phyloP scores from a whole-genome alignment of 1,140 invertebrate genomes.

The Zaprionus davidi region DNA sequence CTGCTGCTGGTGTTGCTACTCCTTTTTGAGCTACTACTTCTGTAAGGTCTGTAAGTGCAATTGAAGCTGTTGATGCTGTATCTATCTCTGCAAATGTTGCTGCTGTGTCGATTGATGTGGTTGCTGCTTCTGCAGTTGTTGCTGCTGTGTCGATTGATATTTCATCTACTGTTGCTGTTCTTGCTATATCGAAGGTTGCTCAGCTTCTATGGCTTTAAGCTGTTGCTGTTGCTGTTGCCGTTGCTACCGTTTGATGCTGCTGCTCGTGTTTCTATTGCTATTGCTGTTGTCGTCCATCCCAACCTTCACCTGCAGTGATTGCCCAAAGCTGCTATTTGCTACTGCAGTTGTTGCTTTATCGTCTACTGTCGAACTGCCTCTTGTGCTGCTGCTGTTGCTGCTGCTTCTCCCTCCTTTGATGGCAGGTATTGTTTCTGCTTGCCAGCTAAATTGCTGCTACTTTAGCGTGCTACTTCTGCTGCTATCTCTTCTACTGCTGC shows the following conservation, averaged over 20 bases:
- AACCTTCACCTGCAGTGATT: neutral
- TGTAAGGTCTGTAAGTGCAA: neutral
- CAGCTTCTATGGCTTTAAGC: neutral
- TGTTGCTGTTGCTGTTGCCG: constrained; percentile 18
- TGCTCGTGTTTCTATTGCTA: neutral
- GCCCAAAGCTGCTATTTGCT: constrained; percentile 29
- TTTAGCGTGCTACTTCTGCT: constrained; percentile 15
- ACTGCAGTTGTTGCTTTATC: constrained; percentile 1
- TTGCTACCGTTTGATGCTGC: constrained; percentile 5
- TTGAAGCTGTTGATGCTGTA: constrained; percentile 15
- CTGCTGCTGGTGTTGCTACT: neutral
- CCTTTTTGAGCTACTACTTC: too few relatives aligned
- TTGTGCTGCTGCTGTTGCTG: constrained; percentile 36
- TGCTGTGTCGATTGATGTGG: neutral
- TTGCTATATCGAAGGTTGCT: neutral
- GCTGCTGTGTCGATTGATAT: constrained; percentile 24
- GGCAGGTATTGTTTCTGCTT: neutral
- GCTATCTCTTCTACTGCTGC: constrained; percentile 2
- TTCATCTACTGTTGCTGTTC: neutral
- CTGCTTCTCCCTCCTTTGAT: neutral
- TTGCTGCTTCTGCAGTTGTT: neutral
- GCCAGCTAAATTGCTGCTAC: neutral
- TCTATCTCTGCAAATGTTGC: neutral
- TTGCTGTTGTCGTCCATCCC: neutral
- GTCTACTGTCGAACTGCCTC: neutral